Conservation (phyloP, 2,888 invertebrate genomes). For the Acholoe squamosa region DNA sequence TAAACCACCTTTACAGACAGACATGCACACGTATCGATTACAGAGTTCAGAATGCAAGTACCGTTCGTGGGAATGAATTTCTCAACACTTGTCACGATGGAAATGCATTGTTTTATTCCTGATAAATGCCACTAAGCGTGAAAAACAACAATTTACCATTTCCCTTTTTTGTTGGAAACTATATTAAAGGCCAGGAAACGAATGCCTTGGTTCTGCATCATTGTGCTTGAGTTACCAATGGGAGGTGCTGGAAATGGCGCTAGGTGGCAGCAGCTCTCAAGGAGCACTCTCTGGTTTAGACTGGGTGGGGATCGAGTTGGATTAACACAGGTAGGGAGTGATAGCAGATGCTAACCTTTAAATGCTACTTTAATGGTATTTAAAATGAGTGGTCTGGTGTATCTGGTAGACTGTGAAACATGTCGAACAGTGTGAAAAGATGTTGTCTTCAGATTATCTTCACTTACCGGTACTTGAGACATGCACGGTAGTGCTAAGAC, state of each 20-base stretch:
- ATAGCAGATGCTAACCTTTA: too few species aligned
- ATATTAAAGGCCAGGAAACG: too few species aligned
- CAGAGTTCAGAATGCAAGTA: not conserved
- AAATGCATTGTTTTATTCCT: not conserved
- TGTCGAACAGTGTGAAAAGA: too few species aligned
- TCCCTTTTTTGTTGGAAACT: too few species aligned
- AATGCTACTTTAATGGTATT: too few species aligned
- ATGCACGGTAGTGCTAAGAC: too few species aligned
- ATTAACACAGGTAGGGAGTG: not conserved
- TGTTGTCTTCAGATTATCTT: too few species aligned
- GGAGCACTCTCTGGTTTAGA: not conserved
- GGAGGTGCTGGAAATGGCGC: not conserved
- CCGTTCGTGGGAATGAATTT: constrained; percentile 9
- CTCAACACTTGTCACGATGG: not conserved
- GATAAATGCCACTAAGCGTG: not conserved
- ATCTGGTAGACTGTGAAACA: too few species aligned
- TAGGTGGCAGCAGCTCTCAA: not conserved
- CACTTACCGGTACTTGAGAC: too few species aligned
- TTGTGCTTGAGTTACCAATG: not conserved
- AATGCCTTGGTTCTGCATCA: too few species aligned
- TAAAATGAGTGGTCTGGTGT: too few species aligned
- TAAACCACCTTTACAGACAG: not conserved
- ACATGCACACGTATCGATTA: not conserved
- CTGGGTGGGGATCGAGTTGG: not conserved
- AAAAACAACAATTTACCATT: too few species aligned